A percentile compares a stretch with the other conserved stretches of the same genome.
These are phyloP conservation scores for Drosophila rufa DNA, from an alignment of 1,140 invertebrate genomes.

Conservation along the genomic window DNA sequence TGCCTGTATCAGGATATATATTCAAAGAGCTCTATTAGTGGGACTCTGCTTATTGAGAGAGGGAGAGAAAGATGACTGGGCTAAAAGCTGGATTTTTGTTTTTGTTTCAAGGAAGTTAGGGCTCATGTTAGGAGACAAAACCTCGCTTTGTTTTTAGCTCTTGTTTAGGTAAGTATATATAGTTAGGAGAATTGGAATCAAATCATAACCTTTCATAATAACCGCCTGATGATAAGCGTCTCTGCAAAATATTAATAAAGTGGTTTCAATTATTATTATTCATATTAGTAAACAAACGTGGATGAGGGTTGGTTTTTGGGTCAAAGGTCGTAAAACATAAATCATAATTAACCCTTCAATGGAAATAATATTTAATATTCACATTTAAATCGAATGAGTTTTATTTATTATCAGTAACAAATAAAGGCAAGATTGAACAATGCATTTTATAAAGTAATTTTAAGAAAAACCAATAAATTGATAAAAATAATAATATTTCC, in stretches of 20 bases:
- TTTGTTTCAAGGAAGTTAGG: slow-evolving; percentile 69
- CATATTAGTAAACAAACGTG: slow-evolving; percentile 73
- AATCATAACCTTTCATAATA: slow-evolving; percentile 85
- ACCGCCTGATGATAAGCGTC: slow-evolving; percentile 85
- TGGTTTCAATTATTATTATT: slow-evolving; percentile 78
- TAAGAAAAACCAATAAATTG: not conserved
- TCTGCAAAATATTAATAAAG: slow-evolving; percentile 85
- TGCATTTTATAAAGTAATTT: not conserved
- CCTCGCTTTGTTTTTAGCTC: slow-evolving; percentile 57
- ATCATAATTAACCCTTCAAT: slow-evolving; percentile 17
- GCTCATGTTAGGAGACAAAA: slow-evolving; percentile 78
- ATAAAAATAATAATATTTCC: slow-evolving; percentile 19
- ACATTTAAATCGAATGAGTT: not conserved
- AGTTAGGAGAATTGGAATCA: slow-evolving; percentile 70
- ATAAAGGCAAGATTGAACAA: not conserved
- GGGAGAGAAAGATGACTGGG: no score
- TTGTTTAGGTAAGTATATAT: slow-evolving; percentile 35
- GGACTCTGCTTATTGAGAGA: no score
- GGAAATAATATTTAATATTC: not conserved
- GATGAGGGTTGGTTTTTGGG: slow-evolving; percentile 20
- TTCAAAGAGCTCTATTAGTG: slow-evolving; percentile 1
- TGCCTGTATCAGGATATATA: slow-evolving; percentile 55
- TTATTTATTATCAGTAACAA: not conserved
- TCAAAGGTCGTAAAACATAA: slow-evolving; percentile 10
- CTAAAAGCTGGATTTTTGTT: slow-evolving; percentile 38